Evolutionary conservation across 2,888 invertebrate genomes (phyloP), one percentile per base, ranked within the genome.

Genomic region (Cantharis rustica): DNA sequence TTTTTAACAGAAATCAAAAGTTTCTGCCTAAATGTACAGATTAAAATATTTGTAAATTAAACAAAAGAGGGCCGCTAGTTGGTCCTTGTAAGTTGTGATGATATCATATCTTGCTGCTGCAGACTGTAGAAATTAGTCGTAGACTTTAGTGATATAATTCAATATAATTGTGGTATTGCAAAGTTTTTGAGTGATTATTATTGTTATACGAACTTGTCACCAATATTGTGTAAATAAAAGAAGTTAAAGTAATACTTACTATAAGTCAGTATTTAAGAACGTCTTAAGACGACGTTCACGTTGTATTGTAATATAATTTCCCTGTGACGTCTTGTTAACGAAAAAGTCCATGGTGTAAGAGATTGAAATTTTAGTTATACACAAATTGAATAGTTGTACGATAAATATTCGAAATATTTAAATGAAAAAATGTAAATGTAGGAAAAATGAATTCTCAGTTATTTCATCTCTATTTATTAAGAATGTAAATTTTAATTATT

Each of bases 41-140:
- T 71, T 31, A 68, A 77, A 72, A 71, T 74, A 73, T 79, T 73
- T 61, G 75, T 75, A 73, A 62, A 76, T 74, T 79, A 78, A 80
- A 77, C 47, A 47, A 17, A 20, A 66, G 64, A 16, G 64, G 78
- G 80, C 80, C 81, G 80, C 79, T 79, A 82, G 89, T 89, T 89
- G 89, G 89, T 86, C 88, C 82, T 82, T 82, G 83, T 83, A 86
- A 87, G 88, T 88, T 93, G 93, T 93, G 93, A 93, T 93, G 92
- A 92, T 93, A 93, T 92, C 93, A 93, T 93, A 93, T 93, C 93
- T 92, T 91, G 91, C 91, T 91, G 91, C 91, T 84, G 81, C 84
- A 84, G 84, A 84, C 82, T 79, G 80, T 85, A 84, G 83, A 82
- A 84, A 83, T 83, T 83, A 82, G 64, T 66, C 76, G 72, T 80